Percentiles rank a stretch among this genome's conserved stretches.
Evolutionary conservation across 2,888 invertebrate species (phyloP).

Genomic region (Anthrax anthrax): DNA sequence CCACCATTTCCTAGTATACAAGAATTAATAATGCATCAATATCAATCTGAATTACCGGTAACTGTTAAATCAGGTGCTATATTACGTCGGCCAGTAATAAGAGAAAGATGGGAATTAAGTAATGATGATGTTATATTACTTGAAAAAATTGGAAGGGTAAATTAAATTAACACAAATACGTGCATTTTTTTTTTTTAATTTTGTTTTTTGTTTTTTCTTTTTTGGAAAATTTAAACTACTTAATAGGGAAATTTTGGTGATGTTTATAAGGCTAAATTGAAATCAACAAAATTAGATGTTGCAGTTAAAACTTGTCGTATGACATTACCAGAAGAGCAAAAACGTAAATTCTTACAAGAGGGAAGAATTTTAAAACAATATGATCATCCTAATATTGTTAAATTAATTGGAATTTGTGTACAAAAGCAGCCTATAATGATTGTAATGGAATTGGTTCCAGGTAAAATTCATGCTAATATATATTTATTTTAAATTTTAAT

Average conservation of each 20-base stretch:
- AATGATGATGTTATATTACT: constrained; percentile 85
- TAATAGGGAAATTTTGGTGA: constrained; percentile 92
- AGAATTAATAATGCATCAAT: constrained; percentile 81
- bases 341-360: constrained; percentile 88
- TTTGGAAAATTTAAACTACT: neutral
- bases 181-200: neutral
- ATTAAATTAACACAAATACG: constrained; percentile 17
- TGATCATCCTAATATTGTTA: constrained; percentile 91
- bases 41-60: constrained; percentile 71
- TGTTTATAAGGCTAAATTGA: constrained; percentile 82
- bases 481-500: neutral
- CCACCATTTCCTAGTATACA: constrained; percentile 85
- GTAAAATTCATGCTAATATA: constrained; percentile 11
- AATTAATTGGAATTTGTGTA: constrained; percentile 92
- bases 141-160: constrained; percentile 88
- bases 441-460: constrained; percentile 87
- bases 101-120: constrained; percentile 90
- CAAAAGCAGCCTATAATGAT: constrained; percentile 98
- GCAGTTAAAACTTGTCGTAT: constrained; percentile 93
- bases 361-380: constrained; percentile 92
- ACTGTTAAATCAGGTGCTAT: constrained; percentile 87
- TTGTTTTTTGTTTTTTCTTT: neutral
- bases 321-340: constrained; percentile 84
- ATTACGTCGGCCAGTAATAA: constrained; percentile 66
- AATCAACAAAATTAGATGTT: constrained; percentile 70